Evolutionary conservation across 1,140 invertebrate genomes (phyloP).

Genomic region (Lordiphosa mommai): DNA sequence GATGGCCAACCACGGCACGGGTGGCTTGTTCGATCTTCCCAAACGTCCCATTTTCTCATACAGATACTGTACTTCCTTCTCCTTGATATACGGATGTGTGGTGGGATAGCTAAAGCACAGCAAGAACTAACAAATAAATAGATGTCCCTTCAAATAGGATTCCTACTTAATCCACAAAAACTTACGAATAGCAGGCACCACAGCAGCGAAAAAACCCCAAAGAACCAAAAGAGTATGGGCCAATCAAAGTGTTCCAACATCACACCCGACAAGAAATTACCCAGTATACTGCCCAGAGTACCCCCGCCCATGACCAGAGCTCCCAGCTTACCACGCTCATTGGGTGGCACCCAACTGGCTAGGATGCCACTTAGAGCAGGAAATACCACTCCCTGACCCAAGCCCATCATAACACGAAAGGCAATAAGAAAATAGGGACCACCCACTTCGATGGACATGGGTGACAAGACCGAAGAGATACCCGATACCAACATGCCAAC

Average conservation of each 20-base stretch:
- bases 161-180: background rate
- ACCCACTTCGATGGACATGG: slow-evolving; percentile 81
- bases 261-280: slow-evolving; percentile 84
- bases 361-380: slow-evolving; percentile 85
- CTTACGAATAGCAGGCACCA: slow-evolving; percentile 86
- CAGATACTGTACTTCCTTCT: slow-evolving; percentile 83
- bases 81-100: slow-evolving; percentile 85
- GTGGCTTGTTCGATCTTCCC: slow-evolving; percentile 16
- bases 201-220: slow-evolving; percentile 85
- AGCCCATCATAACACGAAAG: slow-evolving; percentile 83
- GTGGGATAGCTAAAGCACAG: slow-evolving; percentile 83
- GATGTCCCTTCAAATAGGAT: background rate
- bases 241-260: slow-evolving; percentile 84
- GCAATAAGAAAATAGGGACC: slow-evolving; percentile 82
- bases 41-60: background rate
- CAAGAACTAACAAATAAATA: slow-evolving; percentile 39
- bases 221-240: slow-evolving; percentile 88
- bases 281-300: slow-evolving; percentile 85
- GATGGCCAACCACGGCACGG: slow-evolving; percentile 19
- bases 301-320: slow-evolving; percentile 85
- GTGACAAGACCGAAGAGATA: slow-evolving; percentile 82
- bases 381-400: slow-evolving; percentile 86
- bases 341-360: slow-evolving; percentile 83
- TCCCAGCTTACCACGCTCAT: slow-evolving; percentile 85
- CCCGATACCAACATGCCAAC: slow-evolving; percentile 84